Evolutionary conservation across 1,140 invertebrate species (phyloP).

Genomic region (Trinorchestia longiramus): DNA sequence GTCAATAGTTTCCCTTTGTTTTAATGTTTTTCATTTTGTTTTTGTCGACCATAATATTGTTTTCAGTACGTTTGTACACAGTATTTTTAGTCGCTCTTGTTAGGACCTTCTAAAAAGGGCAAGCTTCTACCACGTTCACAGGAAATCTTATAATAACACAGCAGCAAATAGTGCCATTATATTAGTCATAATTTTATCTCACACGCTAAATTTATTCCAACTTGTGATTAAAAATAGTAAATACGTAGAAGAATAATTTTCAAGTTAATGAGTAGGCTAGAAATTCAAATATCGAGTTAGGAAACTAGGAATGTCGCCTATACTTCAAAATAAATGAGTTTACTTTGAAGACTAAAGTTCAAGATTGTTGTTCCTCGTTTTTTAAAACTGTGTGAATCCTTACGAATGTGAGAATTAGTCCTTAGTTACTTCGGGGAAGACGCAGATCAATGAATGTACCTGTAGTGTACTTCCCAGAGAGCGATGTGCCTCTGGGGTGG

Average conservation of each 20-base stretch:
- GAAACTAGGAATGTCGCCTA: neutral
- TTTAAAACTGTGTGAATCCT: neutral
- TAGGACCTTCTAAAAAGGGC: too few relatives aligned
- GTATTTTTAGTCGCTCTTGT: too few relatives aligned
- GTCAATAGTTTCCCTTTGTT: neutral
- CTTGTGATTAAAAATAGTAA: too few relatives aligned
- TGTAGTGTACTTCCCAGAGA: neutral
- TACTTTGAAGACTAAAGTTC: neutral
- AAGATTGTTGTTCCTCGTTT: neutral
- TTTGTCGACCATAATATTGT: too few relatives aligned
- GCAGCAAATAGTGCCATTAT: too few relatives aligned
- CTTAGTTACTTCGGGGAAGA: neutral
- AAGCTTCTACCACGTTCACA: too few relatives aligned
- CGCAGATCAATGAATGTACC: neutral
- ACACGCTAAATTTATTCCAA: too few relatives aligned
- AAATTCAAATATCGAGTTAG: neutral
- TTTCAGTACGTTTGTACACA: too few relatives aligned
- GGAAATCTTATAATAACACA: too few relatives aligned
- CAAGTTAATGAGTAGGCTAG: neutral
- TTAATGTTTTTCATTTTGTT: neutral
- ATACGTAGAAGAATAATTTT: neutral
- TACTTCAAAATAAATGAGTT: neutral
- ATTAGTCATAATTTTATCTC: too few relatives aligned
- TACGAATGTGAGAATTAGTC: neutral
- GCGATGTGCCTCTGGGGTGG: neutral